Conservation (phyloP, 2,888 invertebrate species). For the Autographa pulchrina region DNA sequence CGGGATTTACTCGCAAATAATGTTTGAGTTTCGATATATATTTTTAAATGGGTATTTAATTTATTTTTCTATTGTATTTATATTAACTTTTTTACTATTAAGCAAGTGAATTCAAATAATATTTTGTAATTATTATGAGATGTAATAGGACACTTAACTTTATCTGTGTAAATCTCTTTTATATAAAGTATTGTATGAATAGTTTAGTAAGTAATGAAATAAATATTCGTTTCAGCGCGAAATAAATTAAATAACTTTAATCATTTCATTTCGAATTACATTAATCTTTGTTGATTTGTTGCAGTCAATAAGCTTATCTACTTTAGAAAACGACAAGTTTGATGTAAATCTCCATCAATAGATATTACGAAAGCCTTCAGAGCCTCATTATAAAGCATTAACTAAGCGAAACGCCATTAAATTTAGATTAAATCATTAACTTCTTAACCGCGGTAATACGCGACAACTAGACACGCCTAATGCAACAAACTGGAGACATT, state of each 20-base stretch:
- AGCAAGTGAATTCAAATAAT: too few species aligned
- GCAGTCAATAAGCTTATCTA: conserved; percentile 33
- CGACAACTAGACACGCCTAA: conserved; percentile 32
- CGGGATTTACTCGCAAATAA: neutral
- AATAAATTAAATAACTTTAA: neutral
- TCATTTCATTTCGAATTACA: conserved; percentile 18
- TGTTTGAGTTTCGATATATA: neutral
- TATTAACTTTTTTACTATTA: too few species aligned
- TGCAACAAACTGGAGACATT: conserved; percentile 38
- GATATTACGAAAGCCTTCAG: conserved; percentile 41
- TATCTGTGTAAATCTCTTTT: too few species aligned
- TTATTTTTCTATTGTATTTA: too few species aligned
- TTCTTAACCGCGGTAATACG: conserved; percentile 24
- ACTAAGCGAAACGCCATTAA: conserved; percentile 33
- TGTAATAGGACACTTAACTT: too few species aligned
- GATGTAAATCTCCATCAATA: conserved; percentile 26
- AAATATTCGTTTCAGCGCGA: neutral
- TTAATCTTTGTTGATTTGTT: conserved; percentile 44
- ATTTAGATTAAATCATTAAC: conserved; percentile 48
- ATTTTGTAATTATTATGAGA: too few species aligned
- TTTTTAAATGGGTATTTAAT: too few species aligned
- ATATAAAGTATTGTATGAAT: too few species aligned
- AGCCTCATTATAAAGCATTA: conserved; percentile 38
- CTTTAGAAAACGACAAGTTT: conserved; percentile 40
- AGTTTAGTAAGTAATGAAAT: neutral